These are phyloP conservation scores for Hyposoter dolosus DNA, from an alignment of 2,888 invertebrate species.

Conservation along the genomic window DNA sequence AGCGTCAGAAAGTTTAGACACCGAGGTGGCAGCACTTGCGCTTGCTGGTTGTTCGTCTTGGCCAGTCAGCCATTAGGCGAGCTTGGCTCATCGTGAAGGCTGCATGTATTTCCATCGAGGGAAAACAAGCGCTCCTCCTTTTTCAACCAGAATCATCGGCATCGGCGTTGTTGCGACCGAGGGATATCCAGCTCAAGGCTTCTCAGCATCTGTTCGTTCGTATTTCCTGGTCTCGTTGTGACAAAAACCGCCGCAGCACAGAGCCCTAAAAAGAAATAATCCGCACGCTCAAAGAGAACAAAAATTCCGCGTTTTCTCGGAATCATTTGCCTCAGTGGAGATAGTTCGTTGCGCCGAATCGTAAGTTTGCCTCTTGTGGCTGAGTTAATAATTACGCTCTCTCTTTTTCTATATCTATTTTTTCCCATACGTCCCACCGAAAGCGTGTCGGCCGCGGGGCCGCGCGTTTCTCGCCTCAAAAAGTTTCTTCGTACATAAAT, in stretches of 20 bases:
- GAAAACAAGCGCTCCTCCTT: background rate
- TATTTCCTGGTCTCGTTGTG: background rate
- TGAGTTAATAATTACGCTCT: constrained; percentile 15
- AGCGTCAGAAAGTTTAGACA: background rate
- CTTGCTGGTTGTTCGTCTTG: background rate
- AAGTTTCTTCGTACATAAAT: background rate
- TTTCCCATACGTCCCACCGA: background rate
- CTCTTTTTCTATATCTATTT: background rate
- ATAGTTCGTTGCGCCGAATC: constrained; percentile 19
- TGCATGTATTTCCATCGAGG: background rate
- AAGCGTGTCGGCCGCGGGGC: background rate
- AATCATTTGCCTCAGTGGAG: constrained; percentile 6
- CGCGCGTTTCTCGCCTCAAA: background rate
- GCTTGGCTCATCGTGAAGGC: background rate
- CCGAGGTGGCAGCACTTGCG: background rate
- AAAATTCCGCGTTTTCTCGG: background rate
- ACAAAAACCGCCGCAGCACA: background rate
- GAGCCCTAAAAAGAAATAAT: background rate
- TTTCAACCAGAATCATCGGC: background rate
- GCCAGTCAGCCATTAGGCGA: constrained; percentile 4
- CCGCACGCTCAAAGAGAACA: background rate
- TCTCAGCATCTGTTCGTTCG: background rate
- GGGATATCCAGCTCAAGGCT: background rate
- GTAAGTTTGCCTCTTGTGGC: constrained; percentile 35
- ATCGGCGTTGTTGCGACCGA: background rate